Conservation (phyloP, 2,797 vertebrate species). For the Coregonus suidteri region DNA sequence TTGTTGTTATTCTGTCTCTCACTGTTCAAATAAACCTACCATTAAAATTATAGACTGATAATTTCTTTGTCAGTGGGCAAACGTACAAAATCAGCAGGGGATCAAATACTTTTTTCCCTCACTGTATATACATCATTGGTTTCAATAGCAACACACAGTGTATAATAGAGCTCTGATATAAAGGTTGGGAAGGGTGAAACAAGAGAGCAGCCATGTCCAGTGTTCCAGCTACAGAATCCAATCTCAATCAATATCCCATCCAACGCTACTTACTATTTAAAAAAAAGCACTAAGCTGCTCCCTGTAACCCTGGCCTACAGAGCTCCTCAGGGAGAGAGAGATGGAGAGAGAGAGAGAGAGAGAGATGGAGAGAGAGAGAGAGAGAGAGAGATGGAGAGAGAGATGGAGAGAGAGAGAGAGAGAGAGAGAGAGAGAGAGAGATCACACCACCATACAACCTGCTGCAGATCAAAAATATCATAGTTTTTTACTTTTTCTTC, state of each 20-base stretch:
- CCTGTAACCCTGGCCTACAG: constrained; percentile 54
- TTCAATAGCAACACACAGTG: constrained; percentile 31
- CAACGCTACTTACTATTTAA: constrained; percentile 59
- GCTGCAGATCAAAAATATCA: constrained; percentile 77
- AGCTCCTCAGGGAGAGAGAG: constrained; percentile 37
- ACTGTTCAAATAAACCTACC: too few relatives aligned
- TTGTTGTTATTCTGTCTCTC: too few relatives aligned
- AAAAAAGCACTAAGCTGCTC: constrained; percentile 22
- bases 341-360: constrained; percentile 12
- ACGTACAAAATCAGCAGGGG: too few relatives aligned
- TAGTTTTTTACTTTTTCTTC: constrained; percentile 55
- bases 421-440: constrained; percentile 15
- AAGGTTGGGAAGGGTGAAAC: constrained; percentile 33
- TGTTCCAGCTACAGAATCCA: constrained; percentile 49
- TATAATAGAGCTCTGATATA: constrained; percentile 42
- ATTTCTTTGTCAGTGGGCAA: too few relatives aligned
- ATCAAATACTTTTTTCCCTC: too few relatives aligned
- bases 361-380: constrained; percentile 25
- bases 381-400: constrained; percentile 13
- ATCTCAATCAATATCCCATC: constrained; percentile 48
- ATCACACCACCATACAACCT: constrained; percentile 49
- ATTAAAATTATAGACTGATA: too few relatives aligned
- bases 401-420: constrained; percentile 10
- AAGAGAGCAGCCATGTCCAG: constrained; percentile 31
- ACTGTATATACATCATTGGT: too few relatives aligned